These are phyloP conservation scores for Sebastes fasciatus DNA, from an alignment of 2,113 vertebrate genomes.

Conservation along the genomic window DNA sequence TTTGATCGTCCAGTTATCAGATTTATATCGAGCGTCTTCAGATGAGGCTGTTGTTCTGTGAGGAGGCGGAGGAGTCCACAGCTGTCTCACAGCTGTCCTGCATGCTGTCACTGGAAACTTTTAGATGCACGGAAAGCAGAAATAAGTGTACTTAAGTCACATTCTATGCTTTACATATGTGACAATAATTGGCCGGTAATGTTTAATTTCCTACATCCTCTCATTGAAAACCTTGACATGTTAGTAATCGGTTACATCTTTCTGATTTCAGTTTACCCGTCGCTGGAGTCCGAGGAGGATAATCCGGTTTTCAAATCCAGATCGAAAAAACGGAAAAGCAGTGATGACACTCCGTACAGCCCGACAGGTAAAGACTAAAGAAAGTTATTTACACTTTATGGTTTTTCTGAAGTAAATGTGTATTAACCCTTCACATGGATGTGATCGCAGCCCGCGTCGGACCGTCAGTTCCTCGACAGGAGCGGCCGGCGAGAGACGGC, in stretches of 20 bases:
- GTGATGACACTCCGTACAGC: constrained; percentile 96
- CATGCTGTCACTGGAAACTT: constrained; percentile 34
- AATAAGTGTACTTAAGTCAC: constrained; percentile 43
- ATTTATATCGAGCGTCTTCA: constrained; percentile 65
- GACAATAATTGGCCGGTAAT: background rate
- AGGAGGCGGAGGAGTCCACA: constrained; percentile 50
- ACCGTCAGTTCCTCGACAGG: constrained; percentile 94
- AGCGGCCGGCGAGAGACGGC: constrained; percentile 96
- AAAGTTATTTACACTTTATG: background rate
- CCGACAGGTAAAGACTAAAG: constrained; percentile 89
- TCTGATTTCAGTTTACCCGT: constrained; percentile 91
- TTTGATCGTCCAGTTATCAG: constrained; percentile 77
- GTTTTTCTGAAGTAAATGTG: background rate
- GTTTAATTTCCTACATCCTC: background rate
- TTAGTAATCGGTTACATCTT: constrained; percentile 14
- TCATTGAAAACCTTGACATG: constrained; percentile 5
- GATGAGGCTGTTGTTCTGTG: constrained; percentile 30
- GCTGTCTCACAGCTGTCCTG: constrained; percentile 80
- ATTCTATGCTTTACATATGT: constrained; percentile 19
- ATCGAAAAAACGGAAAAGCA: constrained; percentile 99
- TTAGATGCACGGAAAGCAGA: constrained; percentile 40
- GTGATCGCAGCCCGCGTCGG: constrained; percentile 90
- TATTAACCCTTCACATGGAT: background rate
- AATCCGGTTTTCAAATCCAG: constrained; percentile 98
- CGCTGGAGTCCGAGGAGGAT: constrained; percentile 97